Evolutionary conservation across 2,113 vertebrate genomes (phyloP).

Genomic region (Albula goreensis): DNA sequence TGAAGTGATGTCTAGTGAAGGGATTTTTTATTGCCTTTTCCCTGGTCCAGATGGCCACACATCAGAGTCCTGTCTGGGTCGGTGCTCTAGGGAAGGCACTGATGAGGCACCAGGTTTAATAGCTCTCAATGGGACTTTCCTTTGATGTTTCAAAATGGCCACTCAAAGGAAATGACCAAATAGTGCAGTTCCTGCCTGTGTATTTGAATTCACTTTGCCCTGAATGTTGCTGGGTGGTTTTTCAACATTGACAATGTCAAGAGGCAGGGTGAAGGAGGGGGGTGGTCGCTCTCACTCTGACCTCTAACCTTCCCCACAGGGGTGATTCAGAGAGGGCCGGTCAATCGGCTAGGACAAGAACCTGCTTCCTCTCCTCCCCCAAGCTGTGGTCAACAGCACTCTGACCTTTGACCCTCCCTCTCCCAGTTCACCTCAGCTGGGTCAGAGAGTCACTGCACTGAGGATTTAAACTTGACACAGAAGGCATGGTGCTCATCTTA

Average conservation of each 20-base stretch:
- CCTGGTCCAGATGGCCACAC: not conserved
- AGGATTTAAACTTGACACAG: slow-evolving; percentile 14
- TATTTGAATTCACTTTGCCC: not conserved
- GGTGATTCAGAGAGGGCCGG: not conserved
- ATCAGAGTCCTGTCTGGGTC: not conserved
- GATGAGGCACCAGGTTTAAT: not conserved
- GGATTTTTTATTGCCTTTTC: not conserved
- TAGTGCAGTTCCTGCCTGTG: not conserved
- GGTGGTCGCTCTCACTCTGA: not conserved
- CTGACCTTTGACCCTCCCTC: slow-evolving; percentile 1
- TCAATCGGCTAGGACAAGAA: slow-evolving; percentile 10
- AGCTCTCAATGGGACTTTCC: not conserved
- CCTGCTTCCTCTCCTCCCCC: not conserved
- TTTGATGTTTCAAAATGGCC: not conserved
- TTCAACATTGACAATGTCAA: not conserved
- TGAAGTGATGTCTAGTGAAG: not conserved
- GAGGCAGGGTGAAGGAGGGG: not conserved
- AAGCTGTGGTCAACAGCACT: not conserved
- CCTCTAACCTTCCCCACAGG: not conserved
- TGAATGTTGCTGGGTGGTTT: not conserved
- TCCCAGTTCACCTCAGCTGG: not conserved
- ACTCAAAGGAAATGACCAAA: not conserved
- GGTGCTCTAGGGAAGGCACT: not conserved
- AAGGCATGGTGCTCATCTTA: not conserved
- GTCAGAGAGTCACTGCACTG: not conserved